Conservation (phyloP, 1,140 invertebrate species). For the Apis florea region DNA sequence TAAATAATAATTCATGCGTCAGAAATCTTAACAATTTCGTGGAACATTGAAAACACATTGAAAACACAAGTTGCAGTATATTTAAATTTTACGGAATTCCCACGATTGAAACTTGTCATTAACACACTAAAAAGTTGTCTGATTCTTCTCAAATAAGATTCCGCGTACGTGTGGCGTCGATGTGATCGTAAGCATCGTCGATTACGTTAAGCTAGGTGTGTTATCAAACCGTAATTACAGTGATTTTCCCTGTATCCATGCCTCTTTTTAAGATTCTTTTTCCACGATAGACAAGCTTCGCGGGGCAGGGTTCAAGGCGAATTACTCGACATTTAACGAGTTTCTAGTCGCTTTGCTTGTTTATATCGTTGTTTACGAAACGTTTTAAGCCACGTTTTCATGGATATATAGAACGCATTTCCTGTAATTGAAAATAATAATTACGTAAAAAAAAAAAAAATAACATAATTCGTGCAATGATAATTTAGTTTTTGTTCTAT, state of each 20-base stretch:
- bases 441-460: not conserved
- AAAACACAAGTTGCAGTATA: not conserved
- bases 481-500: too few species aligned
- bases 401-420: not conserved
- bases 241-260: conserved; percentile 34
- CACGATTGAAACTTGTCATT: not conserved
- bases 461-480: too few species aligned
- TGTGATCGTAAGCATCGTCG: not conserved
- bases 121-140: not conserved
- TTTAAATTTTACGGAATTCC: too few species aligned
- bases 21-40: not conserved
- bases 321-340: conserved; percentile 70
- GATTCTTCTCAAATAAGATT: not conserved
- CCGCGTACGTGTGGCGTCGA: too few species aligned
- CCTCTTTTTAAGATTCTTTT: conserved; percentile 29
- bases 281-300: conserved; percentile 4
- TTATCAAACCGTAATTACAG: conserved; percentile 28
- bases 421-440: not conserved
- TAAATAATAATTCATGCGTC: too few species aligned
- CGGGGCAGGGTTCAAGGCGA: conserved; percentile 72
- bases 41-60: not conserved
- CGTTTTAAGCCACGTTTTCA: conserved; percentile 26
- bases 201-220: conserved; percentile 8
- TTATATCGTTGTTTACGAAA: conserved; percentile 45
- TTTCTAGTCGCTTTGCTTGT: conserved; percentile 52